Percentiles rank a stretch among this genome's conserved stretches.
Conservation (phyloP, 2,888 invertebrate species). For the Euzophera pinguis region DNA sequence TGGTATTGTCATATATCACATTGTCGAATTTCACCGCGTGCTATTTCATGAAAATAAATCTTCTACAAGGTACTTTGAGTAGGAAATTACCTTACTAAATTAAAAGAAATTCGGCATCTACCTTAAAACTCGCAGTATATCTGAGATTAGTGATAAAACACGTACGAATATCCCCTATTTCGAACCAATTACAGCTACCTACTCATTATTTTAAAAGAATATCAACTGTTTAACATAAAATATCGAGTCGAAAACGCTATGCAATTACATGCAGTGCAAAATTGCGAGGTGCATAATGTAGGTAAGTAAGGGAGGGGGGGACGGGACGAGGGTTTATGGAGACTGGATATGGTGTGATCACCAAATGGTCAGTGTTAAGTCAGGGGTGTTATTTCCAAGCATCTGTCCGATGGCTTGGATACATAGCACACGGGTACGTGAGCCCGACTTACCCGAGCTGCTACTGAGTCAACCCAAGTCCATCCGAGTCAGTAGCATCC, state of each 20-base stretch:
- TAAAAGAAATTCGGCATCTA: background rate
- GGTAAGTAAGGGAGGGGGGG: conserved; percentile 17
- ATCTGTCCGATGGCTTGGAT: too few species aligned
- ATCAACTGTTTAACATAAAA: conserved; percentile 61
- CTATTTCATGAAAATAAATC: too few species aligned
- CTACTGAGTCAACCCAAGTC: too few species aligned
- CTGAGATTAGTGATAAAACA: conserved; percentile 35
- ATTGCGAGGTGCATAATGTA: conserved; percentile 55
- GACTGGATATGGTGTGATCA: conserved; percentile 33
- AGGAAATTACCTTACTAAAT: too few species aligned
- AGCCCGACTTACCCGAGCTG: too few species aligned
- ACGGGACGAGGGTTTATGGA: background rate
- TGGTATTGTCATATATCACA: too few species aligned
- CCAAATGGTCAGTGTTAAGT: too few species aligned
- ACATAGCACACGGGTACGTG: too few species aligned
- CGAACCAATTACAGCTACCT: conserved; percentile 43
- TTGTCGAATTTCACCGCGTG: too few species aligned
- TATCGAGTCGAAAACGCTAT: conserved; percentile 54
- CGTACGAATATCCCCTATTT: conserved; percentile 36
- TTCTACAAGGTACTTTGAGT: too few species aligned
- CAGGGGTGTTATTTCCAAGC: too few species aligned
- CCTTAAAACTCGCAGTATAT: conserved; percentile 19
- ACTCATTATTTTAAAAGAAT: conserved; percentile 66
- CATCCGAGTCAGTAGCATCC: too few species aligned
- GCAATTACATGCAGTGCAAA: conserved; percentile 60